phyloP scores from a whole-genome alignment of 53 echinoderm and acorn worm genomes.

The Holothuria leucospilota region DNA sequence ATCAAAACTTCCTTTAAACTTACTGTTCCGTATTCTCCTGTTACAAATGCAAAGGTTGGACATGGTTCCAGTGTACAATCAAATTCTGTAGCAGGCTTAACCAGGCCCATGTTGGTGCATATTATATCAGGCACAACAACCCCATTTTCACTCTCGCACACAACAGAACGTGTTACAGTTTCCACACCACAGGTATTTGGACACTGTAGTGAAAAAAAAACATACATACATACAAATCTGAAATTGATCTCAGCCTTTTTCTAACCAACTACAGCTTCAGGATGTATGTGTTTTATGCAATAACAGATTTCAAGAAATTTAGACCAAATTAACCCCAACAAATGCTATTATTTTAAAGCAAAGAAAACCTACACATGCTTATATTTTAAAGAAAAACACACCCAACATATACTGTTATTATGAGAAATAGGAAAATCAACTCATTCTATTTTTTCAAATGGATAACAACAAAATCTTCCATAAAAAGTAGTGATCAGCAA shows the following conservation, averaged over 20 bases:
- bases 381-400: no score
- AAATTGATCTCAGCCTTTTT: no score
- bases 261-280: background rate
- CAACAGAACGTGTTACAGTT: slow-evolving; percentile 52
- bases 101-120: slow-evolving; percentile 36
- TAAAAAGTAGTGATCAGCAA: no score
- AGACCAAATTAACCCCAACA: no score
- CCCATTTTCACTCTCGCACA: slow-evolving; percentile 45
- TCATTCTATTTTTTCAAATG: no score
- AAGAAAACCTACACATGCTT: no score
- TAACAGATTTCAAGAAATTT: background rate
- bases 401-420: no score
- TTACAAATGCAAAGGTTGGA: slow-evolving; percentile 34
- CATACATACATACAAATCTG: no score
- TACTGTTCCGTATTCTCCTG: slow-evolving; percentile 56
- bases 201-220: slow-evolving; percentile 59
- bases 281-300: background rate
- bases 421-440: no score
- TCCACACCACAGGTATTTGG: slow-evolving; percentile 71
- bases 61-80: slow-evolving; percentile 40
- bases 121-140: slow-evolving; percentile 24
- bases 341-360: no score
- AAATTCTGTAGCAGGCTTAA: slow-evolving; percentile 15
- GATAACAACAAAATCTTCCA: no score
- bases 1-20: background rate